phyloP scores from a whole-genome alignment of 2,113 vertebrate genomes.

The Leptocoma aspasia region DNA sequence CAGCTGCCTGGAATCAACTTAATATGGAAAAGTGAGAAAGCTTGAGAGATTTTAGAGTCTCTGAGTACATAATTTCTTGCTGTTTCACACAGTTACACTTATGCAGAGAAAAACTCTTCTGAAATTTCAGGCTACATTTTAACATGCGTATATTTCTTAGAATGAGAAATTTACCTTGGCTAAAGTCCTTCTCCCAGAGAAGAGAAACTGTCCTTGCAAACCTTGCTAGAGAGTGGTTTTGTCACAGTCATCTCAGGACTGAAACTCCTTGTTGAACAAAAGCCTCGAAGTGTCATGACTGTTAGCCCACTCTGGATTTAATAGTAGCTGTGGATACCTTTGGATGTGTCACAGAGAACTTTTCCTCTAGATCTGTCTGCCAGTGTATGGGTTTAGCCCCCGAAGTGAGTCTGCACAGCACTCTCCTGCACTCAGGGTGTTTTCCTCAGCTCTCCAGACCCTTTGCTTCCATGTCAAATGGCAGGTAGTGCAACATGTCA shows the following conservation, averaged over 20 bases:
- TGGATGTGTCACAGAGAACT: neutral
- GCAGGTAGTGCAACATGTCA: neutral
- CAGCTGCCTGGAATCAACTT: conserved; percentile 60
- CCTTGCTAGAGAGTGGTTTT: neutral
- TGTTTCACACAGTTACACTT: neutral
- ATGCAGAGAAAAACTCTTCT: neutral
- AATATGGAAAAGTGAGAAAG: neutral
- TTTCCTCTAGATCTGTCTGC: neutral
- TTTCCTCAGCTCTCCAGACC: neutral
- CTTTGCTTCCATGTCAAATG: neutral
- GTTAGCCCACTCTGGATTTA: neutral
- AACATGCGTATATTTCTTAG: neutral
- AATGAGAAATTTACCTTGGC: neutral
- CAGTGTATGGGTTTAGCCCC: neutral
- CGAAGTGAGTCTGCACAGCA: neutral
- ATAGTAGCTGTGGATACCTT: neutral
- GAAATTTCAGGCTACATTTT: neutral
- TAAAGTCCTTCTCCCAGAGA: neutral
- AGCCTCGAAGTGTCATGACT: neutral
- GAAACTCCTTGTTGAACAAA: neutral
- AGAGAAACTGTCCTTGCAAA: neutral
- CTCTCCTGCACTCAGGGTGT: neutral
- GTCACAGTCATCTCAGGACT: neutral
- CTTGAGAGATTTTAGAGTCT: conserved; percentile 4
- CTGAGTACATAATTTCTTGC: neutral